Base-by-base conservation (phyloP, 1,140 invertebrate species). In the Galendromus occidentalis region DNA sequence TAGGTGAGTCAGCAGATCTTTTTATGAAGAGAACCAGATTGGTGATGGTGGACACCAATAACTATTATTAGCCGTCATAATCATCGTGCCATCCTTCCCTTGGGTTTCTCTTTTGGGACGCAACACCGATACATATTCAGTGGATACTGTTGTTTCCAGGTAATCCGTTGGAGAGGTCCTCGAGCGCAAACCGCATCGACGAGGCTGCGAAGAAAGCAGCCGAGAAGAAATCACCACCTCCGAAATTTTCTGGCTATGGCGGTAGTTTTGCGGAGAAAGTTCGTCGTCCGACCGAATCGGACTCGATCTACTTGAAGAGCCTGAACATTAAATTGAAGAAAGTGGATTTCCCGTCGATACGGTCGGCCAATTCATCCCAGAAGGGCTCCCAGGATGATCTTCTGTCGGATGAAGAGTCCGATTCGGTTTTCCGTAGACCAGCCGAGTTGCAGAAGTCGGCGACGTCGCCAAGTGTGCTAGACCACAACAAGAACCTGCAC, bases 221-320 rank as follows among this genome's bases (percentile, higher is more conserved):
- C 22, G 33, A 25, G 25, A 59, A 59, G 33, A 59, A 29, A 17
- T 59, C 51, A 29, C 51, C 51, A 1, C 22, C 33, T 14, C 25
- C 44, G 25, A 69, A 69, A 66, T 69, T 69, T 65, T 64, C 64
- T 64, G 69, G 69, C 12, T 69, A 69, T 20, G 66, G 69, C 55
- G 69, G 69, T 17, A 67, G 69, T 30, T 70, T 70, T 66, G 69
- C 67, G 12, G 69, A 70, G 29, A 70, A 70, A 69, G 47, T 70
- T 18, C 44, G 69, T 12, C 69, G 66, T 18, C 67, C 66, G 45
- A 70, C 66, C 12, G 65, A 66, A 66, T 64, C 67, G 59, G 68
- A 70, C 66, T 47, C 69, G 9, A 66, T 70, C 39, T 70, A 70
- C 66, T 45, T 70, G 7, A 70, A 69, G 12, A 68, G 68, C 44